Conservation (phyloP, 2,888 invertebrate species). For the Eilema griseolum region DNA sequence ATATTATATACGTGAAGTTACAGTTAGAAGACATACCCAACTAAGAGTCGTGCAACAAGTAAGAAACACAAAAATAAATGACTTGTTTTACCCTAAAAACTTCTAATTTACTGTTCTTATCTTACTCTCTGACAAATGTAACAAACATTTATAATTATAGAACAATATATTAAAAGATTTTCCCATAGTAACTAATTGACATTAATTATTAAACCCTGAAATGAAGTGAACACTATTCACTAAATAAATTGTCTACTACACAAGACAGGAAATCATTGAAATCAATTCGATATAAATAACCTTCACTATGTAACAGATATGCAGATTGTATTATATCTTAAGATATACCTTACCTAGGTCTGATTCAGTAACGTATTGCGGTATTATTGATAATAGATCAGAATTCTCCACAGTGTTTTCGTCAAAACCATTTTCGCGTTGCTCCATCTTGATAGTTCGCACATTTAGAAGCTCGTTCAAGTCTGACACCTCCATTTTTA, state of each 20-base stretch:
- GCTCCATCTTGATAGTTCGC: constrained; percentile 81
- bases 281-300: neutral
- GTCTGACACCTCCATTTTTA: constrained; percentile 78
- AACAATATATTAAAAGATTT: neutral
- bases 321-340: neutral
- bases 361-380: constrained; percentile 81
- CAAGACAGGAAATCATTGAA: constrained; percentile 9
- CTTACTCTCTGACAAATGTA: neutral
- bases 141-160: neutral
- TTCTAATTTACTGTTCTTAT: neutral
- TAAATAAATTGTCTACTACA: neutral
- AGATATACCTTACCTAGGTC: constrained; percentile 74
- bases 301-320: neutral
- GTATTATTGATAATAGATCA: constrained; percentile 75
- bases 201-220: neutral
- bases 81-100: neutral
- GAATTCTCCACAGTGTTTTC: constrained; percentile 66
- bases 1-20: too few relatives aligned
- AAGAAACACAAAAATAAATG: neutral
- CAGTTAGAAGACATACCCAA: too few relatives aligned
- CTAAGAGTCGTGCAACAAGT: neutral
- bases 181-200: neutral
- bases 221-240: neutral
- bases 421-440: constrained; percentile 66
- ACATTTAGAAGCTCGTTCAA: constrained; percentile 78